Conservation (phyloP, 2,888 invertebrate species). For the Drosophila testacea region DNA sequence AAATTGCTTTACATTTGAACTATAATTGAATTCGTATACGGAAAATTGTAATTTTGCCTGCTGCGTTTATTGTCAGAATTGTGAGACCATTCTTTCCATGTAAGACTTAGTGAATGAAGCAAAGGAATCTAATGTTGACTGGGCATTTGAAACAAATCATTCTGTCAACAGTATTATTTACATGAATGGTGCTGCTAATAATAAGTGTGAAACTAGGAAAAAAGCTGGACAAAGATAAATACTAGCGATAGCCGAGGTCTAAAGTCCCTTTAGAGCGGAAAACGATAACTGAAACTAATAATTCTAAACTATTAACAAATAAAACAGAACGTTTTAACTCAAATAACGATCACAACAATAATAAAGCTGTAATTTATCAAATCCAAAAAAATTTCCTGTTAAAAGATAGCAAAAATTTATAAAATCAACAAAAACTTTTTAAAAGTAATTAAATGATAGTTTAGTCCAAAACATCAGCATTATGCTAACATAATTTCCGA, state of each 20-base stretch:
- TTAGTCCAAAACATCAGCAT: background rate
- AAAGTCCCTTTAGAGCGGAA: slow-evolving; percentile 27
- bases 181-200: background rate
- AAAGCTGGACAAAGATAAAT: slow-evolving; percentile 9
- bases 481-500: background rate
- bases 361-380: background rate
- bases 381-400: background rate
- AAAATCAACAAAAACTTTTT: background rate
- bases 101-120: background rate
- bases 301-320: slow-evolving; percentile 1
- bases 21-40: slow-evolving; percentile 32
- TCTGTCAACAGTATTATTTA: slow-evolving; percentile 3
- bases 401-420: background rate
- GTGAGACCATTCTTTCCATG: slow-evolving; percentile 55
- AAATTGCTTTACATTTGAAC: slow-evolving; percentile 24
- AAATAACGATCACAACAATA: too few relatives aligned
- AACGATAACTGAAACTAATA: background rate
- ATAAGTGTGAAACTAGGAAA: background rate
- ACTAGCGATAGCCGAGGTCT: slow-evolving; percentile 10
- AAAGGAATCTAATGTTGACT: background rate
- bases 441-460: background rate
- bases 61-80: slow-evolving; percentile 16
- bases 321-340: background rate
- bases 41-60: slow-evolving; percentile 43
- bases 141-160: background rate